Percentiles rank a stretch among this genome's conserved stretches.
phyloP scores from a whole-genome alignment of 37 sponge, comb jelly and placozoan species.

The Beroe forskalii region DNA sequence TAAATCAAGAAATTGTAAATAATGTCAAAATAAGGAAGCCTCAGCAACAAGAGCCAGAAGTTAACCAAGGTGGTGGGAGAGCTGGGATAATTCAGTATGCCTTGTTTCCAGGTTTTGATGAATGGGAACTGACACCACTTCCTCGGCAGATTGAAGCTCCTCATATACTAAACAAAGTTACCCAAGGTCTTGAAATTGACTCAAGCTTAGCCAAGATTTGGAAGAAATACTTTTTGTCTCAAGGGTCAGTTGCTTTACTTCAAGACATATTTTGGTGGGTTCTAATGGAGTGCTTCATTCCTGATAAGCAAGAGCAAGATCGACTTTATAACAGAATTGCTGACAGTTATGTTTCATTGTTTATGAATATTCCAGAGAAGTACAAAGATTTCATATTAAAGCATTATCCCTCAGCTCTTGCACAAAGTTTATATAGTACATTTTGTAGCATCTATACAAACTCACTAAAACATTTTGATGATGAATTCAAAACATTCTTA shows the following conservation, averaged over 20 bases:
- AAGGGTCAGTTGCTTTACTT: conserved; percentile 44
- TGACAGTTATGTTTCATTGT: conserved; percentile 51
- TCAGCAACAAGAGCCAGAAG: conserved; percentile 30
- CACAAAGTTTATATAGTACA: conserved; percentile 48
- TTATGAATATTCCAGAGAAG: conserved; percentile 17
- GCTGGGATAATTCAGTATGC: conserved; percentile 65
- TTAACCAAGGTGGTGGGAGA: conserved; percentile 34
- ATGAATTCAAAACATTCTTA: conserved; percentile 51
- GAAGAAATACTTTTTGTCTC: conserved; percentile 60
- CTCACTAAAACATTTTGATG: conserved; percentile 61
- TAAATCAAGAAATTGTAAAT: conserved; percentile 42
- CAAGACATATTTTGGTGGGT: conserved; percentile 65
- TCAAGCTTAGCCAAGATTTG: conserved; percentile 21
- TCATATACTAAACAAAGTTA: conserved; percentile 61
- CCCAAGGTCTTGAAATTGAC: conserved; percentile 48
- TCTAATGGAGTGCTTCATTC: conserved; percentile 2
- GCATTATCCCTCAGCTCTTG: conserved; percentile 57
- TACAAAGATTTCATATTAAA: conserved; percentile 46
- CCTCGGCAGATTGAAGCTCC: conserved; percentile 64
- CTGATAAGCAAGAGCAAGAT: conserved; percentile 32
- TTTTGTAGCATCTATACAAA: conserved; percentile 57
- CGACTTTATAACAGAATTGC: conserved; percentile 30
- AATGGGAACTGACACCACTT: conserved; percentile 56
- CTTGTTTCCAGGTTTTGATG: conserved; percentile 59
- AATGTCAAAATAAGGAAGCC: conserved; percentile 60